phyloP scores from a whole-genome alignment of 2,797 vertebrate genomes.

The Lagorchestes hirsutus region DNA sequence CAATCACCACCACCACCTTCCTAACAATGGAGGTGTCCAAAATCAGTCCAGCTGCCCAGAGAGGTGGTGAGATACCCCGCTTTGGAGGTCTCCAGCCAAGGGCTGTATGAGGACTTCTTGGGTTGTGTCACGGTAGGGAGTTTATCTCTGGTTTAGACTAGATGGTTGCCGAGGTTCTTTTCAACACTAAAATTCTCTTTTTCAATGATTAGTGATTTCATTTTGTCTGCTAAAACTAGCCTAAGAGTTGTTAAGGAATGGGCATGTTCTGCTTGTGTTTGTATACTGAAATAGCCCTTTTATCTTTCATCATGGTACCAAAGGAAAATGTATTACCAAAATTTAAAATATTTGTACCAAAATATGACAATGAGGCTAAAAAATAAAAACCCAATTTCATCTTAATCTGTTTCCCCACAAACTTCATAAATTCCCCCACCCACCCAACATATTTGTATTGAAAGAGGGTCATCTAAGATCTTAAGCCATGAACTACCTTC shows the following conservation, averaged over 20 bases:
- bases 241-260: neutral
- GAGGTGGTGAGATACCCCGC: neutral
- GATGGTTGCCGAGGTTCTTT: neutral
- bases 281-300: neutral
- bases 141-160: neutral
- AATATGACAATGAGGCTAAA: neutral
- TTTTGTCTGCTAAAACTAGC: neutral
- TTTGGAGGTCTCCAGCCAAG: too few species aligned
- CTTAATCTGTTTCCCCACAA: neutral
- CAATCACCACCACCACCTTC: too few species aligned
- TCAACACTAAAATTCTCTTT: neutral
- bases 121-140: neutral
- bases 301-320: neutral
- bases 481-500: neutral
- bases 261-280: neutral
- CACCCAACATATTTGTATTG: neutral
- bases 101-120: neutral
- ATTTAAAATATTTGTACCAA: neutral
- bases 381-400: neutral
- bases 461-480: neutral
- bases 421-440: neutral
- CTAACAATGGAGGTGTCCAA: too few species aligned
- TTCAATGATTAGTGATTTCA: neutral
- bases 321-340: neutral
- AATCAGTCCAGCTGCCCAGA: neutral